Base-by-base conservation (phyloP, 2,797 vertebrate genomes). In the Oryzias dopingdopingensis region DNA sequence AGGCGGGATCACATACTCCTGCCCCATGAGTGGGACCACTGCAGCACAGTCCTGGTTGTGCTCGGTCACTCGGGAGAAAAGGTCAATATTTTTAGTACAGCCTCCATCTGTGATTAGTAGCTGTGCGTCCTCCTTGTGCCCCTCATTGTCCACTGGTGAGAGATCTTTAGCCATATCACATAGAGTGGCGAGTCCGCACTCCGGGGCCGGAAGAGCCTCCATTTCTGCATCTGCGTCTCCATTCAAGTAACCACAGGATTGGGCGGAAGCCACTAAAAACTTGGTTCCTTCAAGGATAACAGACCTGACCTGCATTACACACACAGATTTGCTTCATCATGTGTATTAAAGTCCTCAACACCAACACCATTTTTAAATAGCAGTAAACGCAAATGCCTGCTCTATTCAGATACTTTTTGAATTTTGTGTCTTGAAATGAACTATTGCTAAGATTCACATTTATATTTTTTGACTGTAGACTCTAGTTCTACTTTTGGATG, bases 121-220 rank as follows among this genome's bases (percentile, higher is more conserved):
- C 43, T 79, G 82, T 16, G 88, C 65, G 0, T 67, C 24, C 42
- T 2, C 26, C 14, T 74, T 78, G 62, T 67, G 74, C 55, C 86
- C 86, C 22, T 57, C 78, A 1, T 83, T 80, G 24, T 79, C 86
- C 55, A 78, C 58, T 24, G 87, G 56, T 67, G 91, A 88, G 50
- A 96, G 86, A 56, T 86, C 86, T 80, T 96, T 98, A 49, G 95
- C 93, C 95, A 97, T 95, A 67, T 95, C 93, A 85, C 95, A 99
- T 3, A 99, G 86, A 40, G 93, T 92, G 6, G 92, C 89, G 20
- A 99, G 89, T 15, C 60, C 77, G 76, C 92, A 93, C n/a, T 86
- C 84, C n/a, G 73, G 45, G 5, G 1, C 41, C 1, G 80, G 83
- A 49, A 70, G 60, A 22, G 49, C 72, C 48, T 83, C 83, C 29